Evolutionary conservation across 2,888 invertebrate species (phyloP).

Genomic region (Willowsia nigromaculata): DNA sequence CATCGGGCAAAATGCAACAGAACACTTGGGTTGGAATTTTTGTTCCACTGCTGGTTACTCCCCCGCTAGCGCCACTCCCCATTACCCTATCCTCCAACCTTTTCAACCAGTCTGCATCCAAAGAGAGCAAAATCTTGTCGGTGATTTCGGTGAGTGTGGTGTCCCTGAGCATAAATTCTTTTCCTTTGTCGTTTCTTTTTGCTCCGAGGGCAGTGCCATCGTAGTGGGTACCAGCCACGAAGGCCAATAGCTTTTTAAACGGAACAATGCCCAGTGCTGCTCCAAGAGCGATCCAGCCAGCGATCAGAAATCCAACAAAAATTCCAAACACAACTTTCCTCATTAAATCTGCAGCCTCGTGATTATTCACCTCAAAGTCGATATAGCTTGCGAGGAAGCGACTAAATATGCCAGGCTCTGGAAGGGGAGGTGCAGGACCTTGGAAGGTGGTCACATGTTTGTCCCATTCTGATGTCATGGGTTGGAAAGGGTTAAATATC

Average conservation of each 20-base stretch:
- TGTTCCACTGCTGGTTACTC: not conserved
- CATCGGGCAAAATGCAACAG: constrained; percentile 76
- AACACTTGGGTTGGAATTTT: constrained; percentile 72
- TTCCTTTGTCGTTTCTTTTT: constrained; percentile 36
- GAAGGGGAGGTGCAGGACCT: not conserved
- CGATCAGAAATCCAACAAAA: constrained; percentile 69
- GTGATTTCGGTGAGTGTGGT: constrained; percentile 69
- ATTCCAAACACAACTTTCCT: constrained; percentile 65
- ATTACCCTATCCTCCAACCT: constrained; percentile 72
- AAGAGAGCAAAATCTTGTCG: constrained; percentile 73
- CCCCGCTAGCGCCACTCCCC: not conserved
- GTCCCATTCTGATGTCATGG: constrained; percentile 76
- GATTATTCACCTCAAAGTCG: constrained; percentile 77
- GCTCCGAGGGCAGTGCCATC: not conserved
- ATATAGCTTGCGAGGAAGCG: constrained; percentile 72
- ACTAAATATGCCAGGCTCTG: constrained; percentile 71
- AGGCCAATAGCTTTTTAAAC: constrained; percentile 58
- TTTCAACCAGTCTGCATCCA: constrained; percentile 77
- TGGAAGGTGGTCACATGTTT: constrained; percentile 18
- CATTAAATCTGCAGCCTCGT: constrained; percentile 75
- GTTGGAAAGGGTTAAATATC: constrained; percentile 71
- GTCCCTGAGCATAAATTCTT: constrained; percentile 37
- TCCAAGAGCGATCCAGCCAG: constrained; percentile 75
- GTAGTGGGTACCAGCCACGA: not conserved
- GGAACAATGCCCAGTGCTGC: constrained; percentile 71